Evolutionary conservation across 2,888 invertebrate genomes (phyloP).

Genomic region (Melanargia galathea): DNA sequence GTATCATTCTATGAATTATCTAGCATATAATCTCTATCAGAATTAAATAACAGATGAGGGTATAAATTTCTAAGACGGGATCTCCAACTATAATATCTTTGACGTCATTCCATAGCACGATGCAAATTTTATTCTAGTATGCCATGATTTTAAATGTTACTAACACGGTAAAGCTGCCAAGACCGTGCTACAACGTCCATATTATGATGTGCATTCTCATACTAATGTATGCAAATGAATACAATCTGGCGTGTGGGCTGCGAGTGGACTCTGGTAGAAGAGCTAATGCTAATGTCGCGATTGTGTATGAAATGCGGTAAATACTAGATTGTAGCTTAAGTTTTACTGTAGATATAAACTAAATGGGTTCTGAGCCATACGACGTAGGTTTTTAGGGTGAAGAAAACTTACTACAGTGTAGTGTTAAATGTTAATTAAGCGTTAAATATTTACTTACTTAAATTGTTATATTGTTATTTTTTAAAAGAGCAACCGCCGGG

Average conservation of each 20-base stretch:
- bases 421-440: no score
- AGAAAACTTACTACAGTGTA: neutral
- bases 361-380: no score
- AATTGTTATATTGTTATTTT: no score
- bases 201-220: constrained; percentile 30
- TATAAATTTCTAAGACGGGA: no score
- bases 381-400: neutral
- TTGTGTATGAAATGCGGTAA: neutral
- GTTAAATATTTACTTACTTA: no score
- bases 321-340: neutral
- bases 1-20: no score
- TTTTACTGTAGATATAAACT: no score
- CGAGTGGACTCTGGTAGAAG: constrained; percentile 48
- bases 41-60: no score
- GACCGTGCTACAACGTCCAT: constrained; percentile 12
- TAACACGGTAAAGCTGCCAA: neutral
- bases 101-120: neutral
- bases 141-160: neutral
- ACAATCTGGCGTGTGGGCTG: constrained; percentile 53
- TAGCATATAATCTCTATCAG: no score
- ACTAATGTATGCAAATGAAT: constrained; percentile 64
- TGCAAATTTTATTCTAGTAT: constrained; percentile 41
- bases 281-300: constrained; percentile 63
- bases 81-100: no score
- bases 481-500: no score